phyloP scores from a whole-genome alignment of 2,113 vertebrate species.

The Bagarius yarrelli region DNA sequence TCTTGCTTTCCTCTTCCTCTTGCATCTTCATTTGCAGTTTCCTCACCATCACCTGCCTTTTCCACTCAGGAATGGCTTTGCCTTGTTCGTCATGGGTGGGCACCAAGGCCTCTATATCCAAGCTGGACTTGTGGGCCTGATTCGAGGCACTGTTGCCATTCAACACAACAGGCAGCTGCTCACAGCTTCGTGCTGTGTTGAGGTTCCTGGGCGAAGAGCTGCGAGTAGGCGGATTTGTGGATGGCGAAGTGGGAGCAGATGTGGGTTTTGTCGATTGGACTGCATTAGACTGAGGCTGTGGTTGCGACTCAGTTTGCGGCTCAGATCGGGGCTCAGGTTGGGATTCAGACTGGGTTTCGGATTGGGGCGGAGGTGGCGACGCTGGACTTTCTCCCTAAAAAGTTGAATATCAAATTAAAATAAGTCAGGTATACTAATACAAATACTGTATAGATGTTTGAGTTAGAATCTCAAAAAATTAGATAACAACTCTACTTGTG shows the following conservation, averaged over 20 bases:
- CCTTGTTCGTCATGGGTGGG: constrained; percentile 91
- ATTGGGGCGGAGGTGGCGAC: constrained; percentile 59
- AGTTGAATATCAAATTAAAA: constrained; percentile 4
- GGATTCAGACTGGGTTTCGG: constrained; percentile 41
- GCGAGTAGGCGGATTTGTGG: constrained; percentile 62
- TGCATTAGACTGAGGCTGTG: constrained; percentile 42
- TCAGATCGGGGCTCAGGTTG: constrained; percentile 56
- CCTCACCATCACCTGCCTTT: constrained; percentile 91
- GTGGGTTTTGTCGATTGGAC: constrained; percentile 55
- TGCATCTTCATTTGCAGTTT: constrained; percentile 94
- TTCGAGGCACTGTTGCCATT: constrained; percentile 75
- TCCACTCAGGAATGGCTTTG: constrained; percentile 88
- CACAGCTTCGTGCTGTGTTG: constrained; percentile 62
- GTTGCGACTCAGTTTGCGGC: constrained; percentile 15
- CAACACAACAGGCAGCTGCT: constrained; percentile 68
- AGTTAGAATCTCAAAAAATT: too few relatives aligned
- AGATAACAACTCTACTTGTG: too few relatives aligned
- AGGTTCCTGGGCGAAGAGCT: constrained; percentile 58
- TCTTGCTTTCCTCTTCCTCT: constrained; percentile 89
- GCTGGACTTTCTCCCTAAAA: constrained; percentile 61
- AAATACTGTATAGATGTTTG: too few relatives aligned
- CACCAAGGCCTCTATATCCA: constrained; percentile 82
- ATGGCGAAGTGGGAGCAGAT: constrained; percentile 51
- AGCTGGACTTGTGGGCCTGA: constrained; percentile 60
- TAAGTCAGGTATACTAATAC: not conserved